phyloP scores from a whole-genome alignment of 2,888 invertebrate species.

The Sycophila texana region DNA sequence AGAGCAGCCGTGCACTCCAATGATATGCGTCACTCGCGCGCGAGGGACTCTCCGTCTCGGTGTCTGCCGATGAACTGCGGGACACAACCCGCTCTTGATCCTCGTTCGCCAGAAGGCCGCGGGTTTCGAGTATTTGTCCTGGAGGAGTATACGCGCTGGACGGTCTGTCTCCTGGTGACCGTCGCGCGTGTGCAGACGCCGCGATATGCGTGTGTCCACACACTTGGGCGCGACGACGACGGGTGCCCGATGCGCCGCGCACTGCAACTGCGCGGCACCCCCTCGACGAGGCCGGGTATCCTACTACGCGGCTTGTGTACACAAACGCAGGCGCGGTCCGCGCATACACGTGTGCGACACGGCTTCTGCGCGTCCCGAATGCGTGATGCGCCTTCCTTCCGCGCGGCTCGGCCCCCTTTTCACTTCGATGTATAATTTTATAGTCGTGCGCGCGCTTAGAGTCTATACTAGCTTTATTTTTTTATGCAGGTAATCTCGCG shows the following conservation, averaged over 20 bases:
- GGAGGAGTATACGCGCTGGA: no score
- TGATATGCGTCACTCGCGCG: no score
- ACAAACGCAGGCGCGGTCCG: constrained; percentile 43
- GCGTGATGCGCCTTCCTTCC: background rate
- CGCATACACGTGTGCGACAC: constrained; percentile 6
- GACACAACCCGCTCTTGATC: no score
- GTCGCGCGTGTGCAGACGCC: no score
- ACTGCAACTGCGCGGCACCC: constrained; percentile 11
- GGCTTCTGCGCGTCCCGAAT: constrained; percentile 32
- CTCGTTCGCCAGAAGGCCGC: no score
- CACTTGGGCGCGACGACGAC: background rate
- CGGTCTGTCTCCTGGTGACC: no score
- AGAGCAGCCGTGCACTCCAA: background rate
- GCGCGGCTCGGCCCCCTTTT: background rate
- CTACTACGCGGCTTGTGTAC: background rate
- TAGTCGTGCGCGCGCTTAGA: no score
- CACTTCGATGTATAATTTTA: background rate
- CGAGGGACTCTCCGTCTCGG: no score
- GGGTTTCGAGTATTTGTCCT: no score
- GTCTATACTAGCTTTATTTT: no score
- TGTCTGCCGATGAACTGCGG: no score
- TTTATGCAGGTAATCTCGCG: background rate
- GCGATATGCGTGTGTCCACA: no score
- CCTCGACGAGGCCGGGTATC: background rate
- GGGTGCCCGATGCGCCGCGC: background rate